Base-by-base conservation (phyloP, 2,797 vertebrate genomes). In the Aulostomus chinensis region DNA sequence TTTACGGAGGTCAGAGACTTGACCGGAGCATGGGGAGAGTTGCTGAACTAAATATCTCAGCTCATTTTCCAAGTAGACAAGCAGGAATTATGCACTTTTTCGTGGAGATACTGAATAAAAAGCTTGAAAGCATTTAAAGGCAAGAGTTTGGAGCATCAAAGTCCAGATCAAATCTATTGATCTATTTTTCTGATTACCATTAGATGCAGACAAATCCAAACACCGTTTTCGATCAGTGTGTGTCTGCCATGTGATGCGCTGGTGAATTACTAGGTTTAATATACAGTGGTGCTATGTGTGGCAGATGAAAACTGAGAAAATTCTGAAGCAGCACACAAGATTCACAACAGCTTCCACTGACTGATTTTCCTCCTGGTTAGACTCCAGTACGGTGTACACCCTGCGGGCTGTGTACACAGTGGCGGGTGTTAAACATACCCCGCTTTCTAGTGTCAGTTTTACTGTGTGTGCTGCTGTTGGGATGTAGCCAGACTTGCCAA, bases 11-110 rank as follows among this genome's bases (percentile, higher is more conserved):
- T 86, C 77, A 80, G 77, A 87, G 87, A 71, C 86, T 74, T 77
- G 85, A 90, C 88, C 81, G 65, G 18, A n/a, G n/a, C n/a, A n/a
- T n/a, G n/a, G n/a, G n/a, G n/a, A n/a, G n/a, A n/a, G n/a, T n/a
- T n/a, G n/a, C n/a, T 76, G 87, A 76, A 86, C 84, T 58, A 65
- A 86, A 83, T 84, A 81, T 81, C 85, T 87, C 69, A 14, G 17
- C 57, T 68, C 35, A 49, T 54, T 73, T n/a, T n/a, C n/a, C n/a
- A n/a, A n/a, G 46, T 49, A 54, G 64, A 63, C 46, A 38, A 77
- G 57, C 78, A 75, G 59, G 83, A 84, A 76, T 56, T 83, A 79
- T 87, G 80, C 47, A 14, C 50, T 60, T 46, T 83, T 56, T 79
- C 61, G 56, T 74, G 72, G 78, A 73, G 80, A 87, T 57, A 16